Evolutionary conservation across 2,797 vertebrate genomes (phyloP).

Genomic region (Mormyrus proboscirostris): DNA sequence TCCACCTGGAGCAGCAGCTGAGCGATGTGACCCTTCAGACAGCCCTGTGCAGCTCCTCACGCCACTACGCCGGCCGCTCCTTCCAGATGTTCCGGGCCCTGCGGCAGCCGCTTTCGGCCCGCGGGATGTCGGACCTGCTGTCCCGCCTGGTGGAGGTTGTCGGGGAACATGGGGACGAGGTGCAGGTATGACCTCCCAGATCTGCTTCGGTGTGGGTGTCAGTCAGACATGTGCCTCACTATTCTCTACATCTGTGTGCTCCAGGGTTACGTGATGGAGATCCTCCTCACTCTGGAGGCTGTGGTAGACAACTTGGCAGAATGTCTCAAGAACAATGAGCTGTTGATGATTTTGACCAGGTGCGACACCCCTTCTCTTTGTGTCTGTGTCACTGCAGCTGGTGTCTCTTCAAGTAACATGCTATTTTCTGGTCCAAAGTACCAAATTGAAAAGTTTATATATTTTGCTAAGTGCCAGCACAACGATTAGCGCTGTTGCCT

Average conservation of each 20-base stretch:
- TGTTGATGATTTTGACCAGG: conserved; percentile 89
- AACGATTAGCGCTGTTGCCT: neutral
- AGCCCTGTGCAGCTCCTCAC: conserved; percentile 90
- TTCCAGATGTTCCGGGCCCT: conserved; percentile 96
- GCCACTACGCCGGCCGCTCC: conserved; percentile 91
- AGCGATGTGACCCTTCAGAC: conserved; percentile 95
- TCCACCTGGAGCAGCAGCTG: conserved; percentile 93
- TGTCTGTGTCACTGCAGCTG: neutral
- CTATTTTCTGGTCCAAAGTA: neutral
- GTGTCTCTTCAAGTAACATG: neutral
- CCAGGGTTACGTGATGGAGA: conserved; percentile 97
- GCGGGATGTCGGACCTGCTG: conserved; percentile 87
- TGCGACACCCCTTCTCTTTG: conserved; percentile 43
- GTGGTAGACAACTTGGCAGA: conserved; percentile 95
- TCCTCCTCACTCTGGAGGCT: conserved; percentile 88
- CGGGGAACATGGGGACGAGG: conserved; percentile 95
- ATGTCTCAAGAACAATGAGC: conserved; percentile 93
- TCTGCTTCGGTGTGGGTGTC: neutral
- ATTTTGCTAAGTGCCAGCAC: neutral
- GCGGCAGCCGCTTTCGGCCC: conserved; percentile 90
- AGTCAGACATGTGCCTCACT: neutral
- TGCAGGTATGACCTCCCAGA: conserved; percentile 70
- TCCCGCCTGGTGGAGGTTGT: conserved; percentile 95
- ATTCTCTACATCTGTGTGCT: conserved; percentile 18
- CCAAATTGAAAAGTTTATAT: neutral